Conservation (phyloP, 2,797 vertebrate species). For the Lindbergichthys nudifrons region DNA sequence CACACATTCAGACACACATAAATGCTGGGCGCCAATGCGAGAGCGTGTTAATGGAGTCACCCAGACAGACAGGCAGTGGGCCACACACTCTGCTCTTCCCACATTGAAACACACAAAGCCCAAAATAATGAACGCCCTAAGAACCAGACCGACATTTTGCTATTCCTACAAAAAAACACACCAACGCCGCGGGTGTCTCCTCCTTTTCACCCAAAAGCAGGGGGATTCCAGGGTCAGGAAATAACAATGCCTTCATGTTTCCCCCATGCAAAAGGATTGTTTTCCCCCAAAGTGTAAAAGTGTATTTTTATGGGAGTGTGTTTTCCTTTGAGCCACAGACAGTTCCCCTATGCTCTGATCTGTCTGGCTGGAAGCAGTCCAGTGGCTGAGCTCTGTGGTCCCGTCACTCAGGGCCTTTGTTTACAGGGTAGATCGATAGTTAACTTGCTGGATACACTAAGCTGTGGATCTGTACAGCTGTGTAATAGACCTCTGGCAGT, state of each 20-base stretch:
- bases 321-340: conserved; percentile 60
- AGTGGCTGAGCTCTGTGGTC: conserved; percentile 72
- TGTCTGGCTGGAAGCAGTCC: conserved; percentile 78
- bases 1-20: conserved; percentile 50
- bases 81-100: conserved; percentile 74
- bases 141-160: conserved; percentile 57
- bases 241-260: conserved; percentile 58
- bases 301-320: conserved; percentile 44
- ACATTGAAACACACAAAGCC: conserved; percentile 53
- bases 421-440: conserved; percentile 75
- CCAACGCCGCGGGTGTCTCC: conserved; percentile 35
- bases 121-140: conserved; percentile 51
- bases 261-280: conserved; percentile 44
- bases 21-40: conserved; percentile 30
- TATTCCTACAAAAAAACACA: conserved; percentile 64
- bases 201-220: conserved; percentile 35
- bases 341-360: conserved; percentile 66
- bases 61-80: conserved; percentile 67
- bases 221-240: conserved; percentile 70
- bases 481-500: conserved; percentile 57
- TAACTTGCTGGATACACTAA: conserved; percentile 65
- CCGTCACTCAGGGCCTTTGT: conserved; percentile 73
- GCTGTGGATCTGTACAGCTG: conserved; percentile 51
- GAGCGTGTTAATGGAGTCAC: conserved; percentile 63
- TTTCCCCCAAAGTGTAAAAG: conserved; percentile 52